A percentile compares a stretch with the other conserved stretches of the same genome.
These are phyloP conservation scores for Sitta carolinensis DNA, from an alignment of 2,797 vertebrate genomes.

Conservation along the genomic window DNA sequence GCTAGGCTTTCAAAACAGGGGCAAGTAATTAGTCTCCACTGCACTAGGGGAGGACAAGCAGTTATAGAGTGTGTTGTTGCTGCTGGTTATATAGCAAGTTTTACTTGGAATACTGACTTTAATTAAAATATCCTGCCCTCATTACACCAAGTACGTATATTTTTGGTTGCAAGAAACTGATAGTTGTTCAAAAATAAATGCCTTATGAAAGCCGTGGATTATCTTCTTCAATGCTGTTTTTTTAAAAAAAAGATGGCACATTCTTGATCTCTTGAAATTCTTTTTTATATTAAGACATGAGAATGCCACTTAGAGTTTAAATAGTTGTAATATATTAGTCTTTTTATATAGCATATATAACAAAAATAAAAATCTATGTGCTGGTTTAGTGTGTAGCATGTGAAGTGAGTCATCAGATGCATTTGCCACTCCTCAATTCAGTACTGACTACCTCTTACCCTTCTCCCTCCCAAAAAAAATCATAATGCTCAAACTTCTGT, in stretches of 20 bases:
- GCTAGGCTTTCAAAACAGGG: constrained; percentile 38
- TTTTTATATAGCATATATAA: not conserved
- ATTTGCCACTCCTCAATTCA: not conserved
- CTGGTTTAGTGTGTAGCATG: not conserved
- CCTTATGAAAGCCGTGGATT: not conserved
- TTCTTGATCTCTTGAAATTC: not conserved
- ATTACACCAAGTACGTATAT: not conserved
- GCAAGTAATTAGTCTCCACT: constrained; percentile 51
- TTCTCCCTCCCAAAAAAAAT: not conserved
- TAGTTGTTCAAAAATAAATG: not conserved
- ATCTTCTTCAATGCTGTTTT: not conserved
- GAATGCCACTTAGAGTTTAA: not conserved
- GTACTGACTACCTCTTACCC: too few relatives aligned
- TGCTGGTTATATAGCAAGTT: constrained; percentile 35
- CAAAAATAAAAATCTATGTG: not conserved
- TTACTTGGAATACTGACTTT: constrained; percentile 20
- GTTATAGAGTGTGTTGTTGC: constrained; percentile 24
- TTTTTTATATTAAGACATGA: not conserved
- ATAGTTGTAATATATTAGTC: not conserved
- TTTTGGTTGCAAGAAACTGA: not conserved
- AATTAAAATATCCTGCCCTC: constrained; percentile 32
- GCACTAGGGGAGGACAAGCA: constrained; percentile 19
- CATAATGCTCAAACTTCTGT: constrained; percentile 27
- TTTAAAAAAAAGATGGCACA: not conserved
- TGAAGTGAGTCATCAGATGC: not conserved